phyloP scores from a whole-genome alignment of 2,113 vertebrate genomes.

The Catharus fuscescens region DNA sequence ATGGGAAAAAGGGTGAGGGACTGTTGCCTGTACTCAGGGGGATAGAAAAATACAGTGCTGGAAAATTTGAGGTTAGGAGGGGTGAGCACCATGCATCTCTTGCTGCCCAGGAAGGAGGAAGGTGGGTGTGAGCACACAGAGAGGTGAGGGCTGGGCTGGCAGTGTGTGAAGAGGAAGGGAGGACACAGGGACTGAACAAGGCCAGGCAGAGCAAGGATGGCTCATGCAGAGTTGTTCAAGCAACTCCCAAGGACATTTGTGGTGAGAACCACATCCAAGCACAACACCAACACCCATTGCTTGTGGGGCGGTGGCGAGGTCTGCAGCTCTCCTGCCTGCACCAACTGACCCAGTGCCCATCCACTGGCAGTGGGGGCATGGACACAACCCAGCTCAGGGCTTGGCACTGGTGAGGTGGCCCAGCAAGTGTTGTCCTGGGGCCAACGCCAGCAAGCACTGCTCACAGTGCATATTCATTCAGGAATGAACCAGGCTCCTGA shows the following conservation, averaged over 20 bases:
- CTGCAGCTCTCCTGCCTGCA: background rate
- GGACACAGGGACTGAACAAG: background rate
- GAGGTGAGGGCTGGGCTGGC: conserved; percentile 66
- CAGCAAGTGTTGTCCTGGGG: conserved; percentile 16
- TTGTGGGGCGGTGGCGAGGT: background rate
- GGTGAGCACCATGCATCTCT: conserved; percentile 1
- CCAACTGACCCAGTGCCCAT: fast-evolving
- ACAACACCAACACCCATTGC: background rate
- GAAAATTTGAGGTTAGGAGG: conserved; percentile 38
- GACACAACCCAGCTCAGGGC: background rate
- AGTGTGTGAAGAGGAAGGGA: background rate
- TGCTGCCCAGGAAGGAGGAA: background rate
- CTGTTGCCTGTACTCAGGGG: background rate
- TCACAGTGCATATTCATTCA: conserved; percentile 19
- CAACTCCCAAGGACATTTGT: background rate
- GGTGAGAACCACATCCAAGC: background rate
- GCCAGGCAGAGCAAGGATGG: background rate
- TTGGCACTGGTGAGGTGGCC: conserved; percentile 10
- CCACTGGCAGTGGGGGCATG: fast-evolving
- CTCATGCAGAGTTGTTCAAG: background rate
- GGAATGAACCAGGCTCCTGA: conserved; percentile 45
- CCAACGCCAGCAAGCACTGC: background rate
- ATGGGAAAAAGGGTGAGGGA: background rate
- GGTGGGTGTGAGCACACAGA: background rate
- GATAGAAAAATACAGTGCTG: background rate